phyloP scores from a whole-genome alignment of 2,888 invertebrate species.

The Teleiodes luculella region DNA sequence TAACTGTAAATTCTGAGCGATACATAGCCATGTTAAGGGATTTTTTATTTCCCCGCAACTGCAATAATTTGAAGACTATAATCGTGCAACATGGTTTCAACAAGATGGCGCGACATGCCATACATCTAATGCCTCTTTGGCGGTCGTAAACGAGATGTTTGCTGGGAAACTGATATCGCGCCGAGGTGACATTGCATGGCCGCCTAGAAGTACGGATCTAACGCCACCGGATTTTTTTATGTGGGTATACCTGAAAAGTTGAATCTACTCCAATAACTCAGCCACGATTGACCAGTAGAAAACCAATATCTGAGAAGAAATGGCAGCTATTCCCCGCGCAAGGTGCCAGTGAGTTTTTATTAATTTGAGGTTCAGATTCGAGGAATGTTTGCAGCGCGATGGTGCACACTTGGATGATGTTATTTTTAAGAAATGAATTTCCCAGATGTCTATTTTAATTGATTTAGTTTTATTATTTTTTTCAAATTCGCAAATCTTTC shows the following conservation, averaged over 20 bases:
- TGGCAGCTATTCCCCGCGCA: constrained; percentile 5
- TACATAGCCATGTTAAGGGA: constrained; percentile 24
- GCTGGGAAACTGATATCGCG: not conserved
- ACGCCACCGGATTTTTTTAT: constrained; percentile 13
- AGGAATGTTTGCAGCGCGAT: not conserved
- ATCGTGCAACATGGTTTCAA: constrained; percentile 25
- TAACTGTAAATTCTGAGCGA: constrained; percentile 23
- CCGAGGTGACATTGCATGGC: constrained; percentile 25
- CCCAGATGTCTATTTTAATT: not conserved
- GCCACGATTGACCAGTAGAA: not conserved
- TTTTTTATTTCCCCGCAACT: constrained; percentile 22
- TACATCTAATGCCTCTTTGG: constrained; percentile 21
- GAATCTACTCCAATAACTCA: constrained; percentile 22
- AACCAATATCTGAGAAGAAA: constrained; percentile 3
- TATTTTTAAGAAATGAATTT: constrained; percentile 10
- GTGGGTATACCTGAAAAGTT: constrained; percentile 14
- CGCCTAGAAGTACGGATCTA: constrained; percentile 24
- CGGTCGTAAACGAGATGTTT: not conserved
- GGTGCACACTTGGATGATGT: constrained; percentile 8
- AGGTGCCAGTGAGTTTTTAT: not conserved
- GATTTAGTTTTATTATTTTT: not conserved
- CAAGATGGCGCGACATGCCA: constrained; percentile 22
- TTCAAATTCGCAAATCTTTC: not conserved
- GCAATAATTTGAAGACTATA: constrained; percentile 24
- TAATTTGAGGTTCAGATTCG: not conserved